Evolutionary conservation across 1,140 invertebrate genomes (phyloP).

Genomic region (Caerostris darwini): DNA sequence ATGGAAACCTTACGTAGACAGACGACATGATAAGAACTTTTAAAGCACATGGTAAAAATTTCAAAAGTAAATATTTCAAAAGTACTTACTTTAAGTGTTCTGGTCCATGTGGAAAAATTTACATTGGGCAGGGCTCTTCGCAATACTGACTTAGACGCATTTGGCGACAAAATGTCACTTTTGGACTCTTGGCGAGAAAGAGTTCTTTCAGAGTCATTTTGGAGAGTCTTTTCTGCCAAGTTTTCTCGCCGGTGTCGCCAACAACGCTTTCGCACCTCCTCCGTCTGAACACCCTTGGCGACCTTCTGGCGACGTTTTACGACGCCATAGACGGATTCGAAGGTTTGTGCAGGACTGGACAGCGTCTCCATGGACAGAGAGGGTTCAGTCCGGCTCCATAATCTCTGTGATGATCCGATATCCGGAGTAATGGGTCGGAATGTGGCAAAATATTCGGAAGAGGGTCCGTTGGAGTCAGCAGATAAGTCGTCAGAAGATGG

Average conservation of each 20-base stretch:
- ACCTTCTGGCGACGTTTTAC: slow-evolving; percentile 27
- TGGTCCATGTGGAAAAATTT: slow-evolving; percentile 48
- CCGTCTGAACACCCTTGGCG: slow-evolving; percentile 60
- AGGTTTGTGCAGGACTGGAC: background rate
- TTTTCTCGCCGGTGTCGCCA: slow-evolving; percentile 28
- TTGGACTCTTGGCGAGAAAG: slow-evolving; percentile 17
- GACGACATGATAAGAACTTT: no score
- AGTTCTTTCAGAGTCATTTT: background rate
- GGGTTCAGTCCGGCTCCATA: slow-evolving; percentile 65
- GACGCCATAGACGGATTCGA: slow-evolving; percentile 30
- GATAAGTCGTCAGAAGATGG: background rate
- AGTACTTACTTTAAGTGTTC: slow-evolving; percentile 9
- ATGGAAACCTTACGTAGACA: no score
- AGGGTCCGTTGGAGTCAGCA: background rate
- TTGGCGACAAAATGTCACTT: background rate
- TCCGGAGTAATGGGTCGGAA: background rate
- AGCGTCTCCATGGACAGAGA: background rate
- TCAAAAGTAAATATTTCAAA: no score
- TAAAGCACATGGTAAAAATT: no score
- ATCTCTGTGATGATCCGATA: background rate
- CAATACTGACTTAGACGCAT: slow-evolving; percentile 40
- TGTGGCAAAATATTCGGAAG: background rate
- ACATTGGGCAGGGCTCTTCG: slow-evolving; percentile 53
- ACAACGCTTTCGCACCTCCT: slow-evolving; percentile 57
- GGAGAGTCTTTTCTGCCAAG: background rate